These are phyloP conservation scores for Sipha flava DNA, from an alignment of 1,140 invertebrate genomes.

Conservation along the genomic window DNA sequence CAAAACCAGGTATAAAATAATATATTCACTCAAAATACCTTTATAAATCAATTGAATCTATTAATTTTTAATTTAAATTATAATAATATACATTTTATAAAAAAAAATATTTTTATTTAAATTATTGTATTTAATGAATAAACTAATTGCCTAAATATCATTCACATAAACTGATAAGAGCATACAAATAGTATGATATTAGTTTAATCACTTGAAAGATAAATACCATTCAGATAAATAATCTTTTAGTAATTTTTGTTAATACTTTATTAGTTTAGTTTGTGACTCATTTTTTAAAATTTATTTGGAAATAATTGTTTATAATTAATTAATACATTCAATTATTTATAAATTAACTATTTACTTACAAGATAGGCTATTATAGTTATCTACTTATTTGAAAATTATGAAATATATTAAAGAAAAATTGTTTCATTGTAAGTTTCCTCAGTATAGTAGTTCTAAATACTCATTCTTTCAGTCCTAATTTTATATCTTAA, in stretches of 20 bases:
- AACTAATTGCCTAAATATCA: neutral
- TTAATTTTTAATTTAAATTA: neutral
- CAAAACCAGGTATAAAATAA: conserved; percentile 55
- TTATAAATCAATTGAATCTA: neutral
- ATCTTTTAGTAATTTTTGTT: too few relatives aligned
- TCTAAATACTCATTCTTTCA: too few relatives aligned
- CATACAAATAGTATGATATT: neutral
- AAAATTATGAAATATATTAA: neutral
- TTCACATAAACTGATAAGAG: neutral
- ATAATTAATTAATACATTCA: too few relatives aligned
- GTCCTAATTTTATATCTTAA: too few relatives aligned
- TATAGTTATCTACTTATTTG: neutral
- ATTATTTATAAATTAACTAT: too few relatives aligned
- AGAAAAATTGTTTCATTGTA: neutral
- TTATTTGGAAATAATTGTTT: too few relatives aligned
- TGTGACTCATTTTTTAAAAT: too few relatives aligned
- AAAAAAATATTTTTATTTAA: too few relatives aligned
- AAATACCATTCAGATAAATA: neutral
- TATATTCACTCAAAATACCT: neutral
- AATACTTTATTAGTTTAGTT: too few relatives aligned
- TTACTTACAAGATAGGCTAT: neutral
- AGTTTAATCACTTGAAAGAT: neutral
- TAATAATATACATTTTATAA: neutral
- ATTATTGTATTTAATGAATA: neutral
- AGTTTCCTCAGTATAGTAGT: neutral